Conservation (phyloP, 2,113 vertebrate species). For the Corapipo altera region DNA sequence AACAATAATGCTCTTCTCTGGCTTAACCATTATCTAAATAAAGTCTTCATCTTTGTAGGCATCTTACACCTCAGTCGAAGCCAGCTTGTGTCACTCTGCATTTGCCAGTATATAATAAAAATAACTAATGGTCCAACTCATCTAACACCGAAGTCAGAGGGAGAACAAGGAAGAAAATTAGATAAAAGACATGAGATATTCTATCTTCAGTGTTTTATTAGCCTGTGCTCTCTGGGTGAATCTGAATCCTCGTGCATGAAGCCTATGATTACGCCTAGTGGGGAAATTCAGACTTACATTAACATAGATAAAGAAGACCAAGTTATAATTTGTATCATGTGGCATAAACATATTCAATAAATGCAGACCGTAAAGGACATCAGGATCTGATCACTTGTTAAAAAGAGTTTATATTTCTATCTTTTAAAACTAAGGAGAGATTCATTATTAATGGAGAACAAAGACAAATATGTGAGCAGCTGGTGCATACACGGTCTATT, state of each 20-base stretch:
- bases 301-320: neutral
- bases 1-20: neutral
- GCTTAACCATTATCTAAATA: neutral
- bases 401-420: neutral
- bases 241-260: constrained; percentile 1
- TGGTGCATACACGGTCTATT: neutral
- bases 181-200: neutral
- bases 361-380: neutral
- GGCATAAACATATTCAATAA: neutral
- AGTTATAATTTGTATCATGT: neutral
- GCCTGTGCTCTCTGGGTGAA: constrained; percentile 8
- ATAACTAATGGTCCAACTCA: neutral
- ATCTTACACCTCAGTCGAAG: neutral
- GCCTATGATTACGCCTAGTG: neutral
- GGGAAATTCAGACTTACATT: constrained; percentile 34
- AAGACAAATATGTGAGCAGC: neutral
- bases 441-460: neutral
- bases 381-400: neutral
- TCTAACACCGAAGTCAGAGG: neutral
- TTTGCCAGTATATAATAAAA: constrained; percentile 22
- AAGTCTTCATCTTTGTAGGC: neutral
- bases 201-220: constrained; percentile 35
- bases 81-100: neutral
- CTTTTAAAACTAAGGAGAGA: neutral
- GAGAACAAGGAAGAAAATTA: neutral